These are phyloP conservation scores for Cloeon dipterum DNA, from an alignment of 2,888 invertebrate species.

Conservation along the genomic window DNA sequence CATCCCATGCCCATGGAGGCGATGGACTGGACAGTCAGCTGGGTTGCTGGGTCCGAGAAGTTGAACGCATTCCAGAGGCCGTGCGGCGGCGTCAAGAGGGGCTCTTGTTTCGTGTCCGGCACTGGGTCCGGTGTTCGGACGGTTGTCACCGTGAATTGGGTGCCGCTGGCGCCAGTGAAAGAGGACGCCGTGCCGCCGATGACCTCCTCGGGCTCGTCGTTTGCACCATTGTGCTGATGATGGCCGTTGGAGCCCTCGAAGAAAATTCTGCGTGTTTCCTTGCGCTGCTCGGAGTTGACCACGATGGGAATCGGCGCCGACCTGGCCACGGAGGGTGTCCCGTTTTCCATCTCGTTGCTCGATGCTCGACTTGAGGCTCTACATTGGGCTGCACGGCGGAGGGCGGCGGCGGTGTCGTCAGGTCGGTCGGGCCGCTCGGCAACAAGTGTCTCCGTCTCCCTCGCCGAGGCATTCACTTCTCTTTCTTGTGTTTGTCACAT, in stretches of 20 bases:
- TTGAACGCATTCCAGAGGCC: conserved; percentile 9
- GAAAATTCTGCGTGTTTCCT: no score
- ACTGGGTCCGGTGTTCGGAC: neutral
- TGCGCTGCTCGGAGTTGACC: no score
- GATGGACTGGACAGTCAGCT: conserved; percentile 8
- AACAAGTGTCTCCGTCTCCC: neutral
- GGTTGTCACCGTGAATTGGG: neutral
- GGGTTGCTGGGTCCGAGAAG: conserved; percentile 9
- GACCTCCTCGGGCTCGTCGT: no score
- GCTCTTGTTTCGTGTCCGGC: conserved; percentile 1
- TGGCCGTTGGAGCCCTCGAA: no score
- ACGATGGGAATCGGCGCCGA: no score
- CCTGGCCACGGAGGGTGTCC: no score
- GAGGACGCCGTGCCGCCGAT: neutral
- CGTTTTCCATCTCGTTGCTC: no score
- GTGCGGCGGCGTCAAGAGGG: conserved; percentile 6
- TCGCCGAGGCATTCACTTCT: neutral
- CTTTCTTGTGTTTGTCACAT: neutral
- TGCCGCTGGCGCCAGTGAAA: neutral
- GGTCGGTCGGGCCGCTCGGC: neutral
- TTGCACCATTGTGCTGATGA: no score
- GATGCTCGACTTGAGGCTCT: no score
- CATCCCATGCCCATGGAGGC: conserved; percentile 38
- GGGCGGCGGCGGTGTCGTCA: no score
- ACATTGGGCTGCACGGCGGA: no score